phyloP scores from a whole-genome alignment of 2,113 vertebrate species.

The Callocephalon fimbriatum region DNA sequence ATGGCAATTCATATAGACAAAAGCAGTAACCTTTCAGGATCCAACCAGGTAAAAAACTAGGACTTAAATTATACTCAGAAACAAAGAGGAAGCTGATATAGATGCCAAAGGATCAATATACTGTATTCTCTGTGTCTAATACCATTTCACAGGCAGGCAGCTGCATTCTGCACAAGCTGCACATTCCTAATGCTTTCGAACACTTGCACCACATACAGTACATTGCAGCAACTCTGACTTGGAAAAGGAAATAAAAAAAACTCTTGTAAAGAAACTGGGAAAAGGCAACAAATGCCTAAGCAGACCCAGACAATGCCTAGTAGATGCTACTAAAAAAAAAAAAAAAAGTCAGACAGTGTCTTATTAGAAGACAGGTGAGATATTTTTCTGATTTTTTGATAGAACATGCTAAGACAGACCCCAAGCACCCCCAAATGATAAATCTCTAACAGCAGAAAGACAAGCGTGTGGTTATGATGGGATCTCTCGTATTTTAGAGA shows the following conservation, averaged over 20 bases:
- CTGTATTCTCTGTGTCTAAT: background rate
- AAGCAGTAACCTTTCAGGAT: conserved; percentile 18
- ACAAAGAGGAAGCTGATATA: conserved; percentile 16
- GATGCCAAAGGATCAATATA: background rate
- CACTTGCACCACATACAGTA: background rate
- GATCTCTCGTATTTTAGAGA: background rate
- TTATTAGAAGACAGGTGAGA: background rate
- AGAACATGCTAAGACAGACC: background rate
- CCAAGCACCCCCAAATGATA: background rate
- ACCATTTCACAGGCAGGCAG: background rate
- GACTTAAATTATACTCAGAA: conserved; percentile 15
- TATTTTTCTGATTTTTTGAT: background rate
- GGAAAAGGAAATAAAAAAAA: background rate
- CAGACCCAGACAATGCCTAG: background rate
- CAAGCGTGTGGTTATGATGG: background rate
- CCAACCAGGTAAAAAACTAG: conserved; percentile 38
- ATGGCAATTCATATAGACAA: conserved; percentile 50
- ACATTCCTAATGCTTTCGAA: background rate
- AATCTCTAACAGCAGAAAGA: background rate
- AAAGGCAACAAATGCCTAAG: background rate
- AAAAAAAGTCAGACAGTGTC: background rate
- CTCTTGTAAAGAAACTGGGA: background rate
- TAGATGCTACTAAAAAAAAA: background rate
- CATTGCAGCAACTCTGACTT: background rate
- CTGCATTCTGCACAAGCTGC: background rate